phyloP scores from a whole-genome alignment of 2,113 vertebrate genomes.

The Atrichornis clamosus region DNA sequence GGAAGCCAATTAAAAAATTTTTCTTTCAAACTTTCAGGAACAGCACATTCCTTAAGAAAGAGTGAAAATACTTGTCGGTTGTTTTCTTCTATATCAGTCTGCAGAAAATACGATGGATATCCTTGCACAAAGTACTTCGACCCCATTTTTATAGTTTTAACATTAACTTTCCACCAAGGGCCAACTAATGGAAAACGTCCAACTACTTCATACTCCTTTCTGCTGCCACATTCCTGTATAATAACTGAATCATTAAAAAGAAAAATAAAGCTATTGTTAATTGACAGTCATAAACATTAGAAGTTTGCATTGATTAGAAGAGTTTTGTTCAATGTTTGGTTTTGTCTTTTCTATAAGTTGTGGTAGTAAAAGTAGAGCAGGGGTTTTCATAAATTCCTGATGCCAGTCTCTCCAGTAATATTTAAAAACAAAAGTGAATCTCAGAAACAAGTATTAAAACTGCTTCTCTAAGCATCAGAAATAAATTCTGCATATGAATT shows the following conservation, averaged over 20 bases:
- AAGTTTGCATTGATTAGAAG: not conserved
- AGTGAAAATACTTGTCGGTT: conserved; percentile 65
- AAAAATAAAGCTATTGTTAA: not conserved
- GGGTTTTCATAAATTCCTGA: not conserved
- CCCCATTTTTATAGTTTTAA: conserved; percentile 24
- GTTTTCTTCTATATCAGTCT: conserved; percentile 48
- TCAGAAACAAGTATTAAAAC: not conserved
- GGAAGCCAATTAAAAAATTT: conserved; percentile 72
- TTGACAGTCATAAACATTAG: not conserved
- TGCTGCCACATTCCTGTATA: conserved; percentile 61
- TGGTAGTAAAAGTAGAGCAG: not conserved
- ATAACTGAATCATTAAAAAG: conserved; percentile 63
- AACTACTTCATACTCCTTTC: conserved; percentile 35
- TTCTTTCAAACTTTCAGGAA: not conserved
- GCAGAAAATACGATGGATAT: conserved; percentile 76
- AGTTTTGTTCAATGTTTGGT: not conserved
- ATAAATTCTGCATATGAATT: not conserved
- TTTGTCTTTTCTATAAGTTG: not conserved
- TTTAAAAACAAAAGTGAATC: not conserved
- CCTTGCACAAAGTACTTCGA: conserved; percentile 57
- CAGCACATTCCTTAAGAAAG: conserved; percentile 68
- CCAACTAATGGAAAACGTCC: conserved; percentile 76
- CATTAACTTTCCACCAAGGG: conserved; percentile 81
- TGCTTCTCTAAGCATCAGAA: not conserved
- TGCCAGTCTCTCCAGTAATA: not conserved